Conservation (phyloP, 2,797 vertebrate genomes). For the Rhincodon typus region DNA sequence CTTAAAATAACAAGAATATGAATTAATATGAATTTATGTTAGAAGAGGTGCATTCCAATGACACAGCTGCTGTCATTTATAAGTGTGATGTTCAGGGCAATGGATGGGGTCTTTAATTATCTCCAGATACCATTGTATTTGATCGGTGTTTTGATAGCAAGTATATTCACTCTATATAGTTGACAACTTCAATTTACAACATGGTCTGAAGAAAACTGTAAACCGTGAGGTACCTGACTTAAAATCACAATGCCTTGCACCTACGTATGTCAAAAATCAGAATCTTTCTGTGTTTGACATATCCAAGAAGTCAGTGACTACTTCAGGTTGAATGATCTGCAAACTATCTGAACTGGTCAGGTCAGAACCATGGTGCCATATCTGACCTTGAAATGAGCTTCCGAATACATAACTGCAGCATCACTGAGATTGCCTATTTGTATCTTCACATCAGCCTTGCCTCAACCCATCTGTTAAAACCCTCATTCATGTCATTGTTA, state of each 20-base stretch:
- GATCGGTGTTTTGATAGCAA: background rate
- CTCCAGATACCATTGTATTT: background rate
- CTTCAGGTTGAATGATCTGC: no score
- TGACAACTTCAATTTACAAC: conserved; percentile 2
- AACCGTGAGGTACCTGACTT: background rate
- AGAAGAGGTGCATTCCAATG: background rate
- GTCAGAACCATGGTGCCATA: no score
- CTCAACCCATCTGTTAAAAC: no score
- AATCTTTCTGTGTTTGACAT: background rate
- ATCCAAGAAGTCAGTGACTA: background rate
- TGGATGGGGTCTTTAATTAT: background rate
- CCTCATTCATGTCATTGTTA: no score
- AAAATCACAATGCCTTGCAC: background rate
- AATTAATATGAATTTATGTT: background rate
- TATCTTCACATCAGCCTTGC: no score
- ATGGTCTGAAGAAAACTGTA: background rate
- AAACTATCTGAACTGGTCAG: no score
- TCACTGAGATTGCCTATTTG: no score
- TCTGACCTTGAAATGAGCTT: no score
- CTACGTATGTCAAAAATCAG: background rate
- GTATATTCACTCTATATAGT: background rate
- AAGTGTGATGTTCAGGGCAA: background rate
- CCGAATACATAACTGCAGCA: no score
- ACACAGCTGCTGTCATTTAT: background rate
- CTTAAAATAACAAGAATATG: background rate